Base-by-base conservation (phyloP, 1,140 invertebrate genomes). In the Meloidogyne chitwoodi region DNA sequence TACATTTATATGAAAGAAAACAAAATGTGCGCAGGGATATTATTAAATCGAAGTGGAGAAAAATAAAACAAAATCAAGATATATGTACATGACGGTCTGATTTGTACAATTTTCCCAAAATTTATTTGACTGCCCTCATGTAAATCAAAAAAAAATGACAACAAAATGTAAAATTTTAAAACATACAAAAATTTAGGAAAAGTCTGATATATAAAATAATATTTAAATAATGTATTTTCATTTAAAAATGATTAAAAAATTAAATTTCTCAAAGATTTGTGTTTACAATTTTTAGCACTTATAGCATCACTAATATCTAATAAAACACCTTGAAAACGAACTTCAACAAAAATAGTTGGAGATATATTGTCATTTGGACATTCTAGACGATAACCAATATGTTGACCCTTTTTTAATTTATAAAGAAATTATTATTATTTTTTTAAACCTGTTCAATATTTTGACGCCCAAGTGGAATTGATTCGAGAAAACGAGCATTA, bases 251-350 rank as follows among this genome's bases (percentile, higher is more conserved):
- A 8, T 38, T 38, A 38, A 38, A 38, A 38, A 56, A 56, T 56
- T 56, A 56, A 56, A 56, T 56, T 56, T 56, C 34, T 44, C 68
- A 77, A 77, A 29, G 74, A 79, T 24, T 69, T 67, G 64, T 81
- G 80, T 31, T 74, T 31, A 62, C 80, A 81, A 41, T 26, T 74
- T 16, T 38, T 65, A 19, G 86, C 85, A 12, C 76, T 79, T 41
- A 86, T 80, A 26, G 83, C 75, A 67, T 86, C 80, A 62, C 78
- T 84, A 27, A 87, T 77, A 67, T 86, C 80, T 31, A 86, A 79
- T 0, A 87, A 61, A 63, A 74, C 63, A 2, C 84, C 84, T 70
- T 66, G 65, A 75, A 83, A 87, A 38, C 84, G 83, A 62, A 85
- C 63, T 76, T 86, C 85, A 0, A 86, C 16, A 76, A 87, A 86